phyloP scores from a whole-genome alignment of 2,113 vertebrate species.

The Anoplopoma fimbria region DNA sequence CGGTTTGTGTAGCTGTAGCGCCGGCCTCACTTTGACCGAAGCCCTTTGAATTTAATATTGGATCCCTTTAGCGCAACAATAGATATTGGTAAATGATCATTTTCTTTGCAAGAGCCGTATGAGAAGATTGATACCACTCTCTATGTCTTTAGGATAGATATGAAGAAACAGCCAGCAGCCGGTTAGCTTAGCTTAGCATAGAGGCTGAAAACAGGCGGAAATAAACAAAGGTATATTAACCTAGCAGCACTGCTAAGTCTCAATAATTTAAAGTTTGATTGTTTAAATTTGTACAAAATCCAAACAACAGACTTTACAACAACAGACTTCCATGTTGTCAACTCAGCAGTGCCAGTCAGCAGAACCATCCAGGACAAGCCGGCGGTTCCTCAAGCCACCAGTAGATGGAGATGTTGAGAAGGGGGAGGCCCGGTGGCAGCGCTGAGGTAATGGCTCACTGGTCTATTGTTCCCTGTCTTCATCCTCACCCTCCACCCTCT shows the following conservation, averaged over 20 bases:
- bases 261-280: background rate
- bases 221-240: background rate
- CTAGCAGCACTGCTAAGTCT: background rate
- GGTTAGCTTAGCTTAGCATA: background rate
- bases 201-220: background rate
- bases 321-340: conserved; percentile 52
- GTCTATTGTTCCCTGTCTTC: conserved; percentile 76
- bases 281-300: background rate
- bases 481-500: conserved; percentile 63
- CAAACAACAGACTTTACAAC: conserved; percentile 7
- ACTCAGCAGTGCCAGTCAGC: conserved; percentile 72
- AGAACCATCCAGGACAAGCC: conserved; percentile 7
- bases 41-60: background rate
- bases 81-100: background rate
- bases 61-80: background rate
- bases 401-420: conserved; percentile 68
- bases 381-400: conserved; percentile 9
- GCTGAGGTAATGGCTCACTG: conserved; percentile 72
- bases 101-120: conserved; percentile 4
- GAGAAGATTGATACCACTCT: background rate
- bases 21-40: conserved; percentile 6
- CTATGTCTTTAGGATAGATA: too few relatives aligned
- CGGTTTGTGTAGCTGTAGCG: background rate
- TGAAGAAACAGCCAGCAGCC: background rate
- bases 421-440: conserved; percentile 50